Evolutionary conservation across 2,113 vertebrate species (phyloP).

Genomic region (Laticauda colubrina): DNA sequence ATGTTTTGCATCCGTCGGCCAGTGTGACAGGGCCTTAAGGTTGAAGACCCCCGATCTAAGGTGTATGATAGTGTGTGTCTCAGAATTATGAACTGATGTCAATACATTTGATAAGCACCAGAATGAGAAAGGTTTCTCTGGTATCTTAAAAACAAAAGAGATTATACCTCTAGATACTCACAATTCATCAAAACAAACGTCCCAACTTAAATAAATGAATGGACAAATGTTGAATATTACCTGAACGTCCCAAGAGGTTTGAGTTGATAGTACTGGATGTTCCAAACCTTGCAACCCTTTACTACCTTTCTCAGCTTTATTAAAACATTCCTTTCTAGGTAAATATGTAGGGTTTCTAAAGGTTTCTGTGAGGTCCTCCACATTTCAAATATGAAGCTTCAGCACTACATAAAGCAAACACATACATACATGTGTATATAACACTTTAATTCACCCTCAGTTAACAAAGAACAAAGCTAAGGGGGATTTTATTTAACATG

Average conservation of each 20-base stretch:
- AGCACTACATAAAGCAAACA: conserved; percentile 8
- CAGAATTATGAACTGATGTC: background rate
- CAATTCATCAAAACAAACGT: background rate
- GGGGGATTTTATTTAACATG: conserved; percentile 29
- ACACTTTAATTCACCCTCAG: conserved; percentile 13
- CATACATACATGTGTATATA: conserved; percentile 4
- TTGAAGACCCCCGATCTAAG: too few relatives aligned
- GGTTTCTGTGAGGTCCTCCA: conserved; percentile 10
- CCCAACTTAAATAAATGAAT: background rate
- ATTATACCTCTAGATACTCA: background rate
- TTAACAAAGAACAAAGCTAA: conserved; percentile 25
- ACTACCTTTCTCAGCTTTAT: background rate
- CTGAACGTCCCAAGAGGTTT: background rate
- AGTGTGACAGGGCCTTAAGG: too few relatives aligned
- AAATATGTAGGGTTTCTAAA: background rate
- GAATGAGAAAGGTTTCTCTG: background rate
- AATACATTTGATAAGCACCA: background rate
- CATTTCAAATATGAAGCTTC: conserved; percentile 5
- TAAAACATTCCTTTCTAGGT: background rate
- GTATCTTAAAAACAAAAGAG: background rate
- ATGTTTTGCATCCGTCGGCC: too few relatives aligned
- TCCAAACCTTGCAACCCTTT: background rate
- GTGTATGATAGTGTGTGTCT: background rate
- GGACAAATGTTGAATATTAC: background rate
- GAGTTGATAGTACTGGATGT: background rate